phyloP scores from a whole-genome alignment of 2,797 vertebrate genomes.

The Triplophysa bombifrons region DNA sequence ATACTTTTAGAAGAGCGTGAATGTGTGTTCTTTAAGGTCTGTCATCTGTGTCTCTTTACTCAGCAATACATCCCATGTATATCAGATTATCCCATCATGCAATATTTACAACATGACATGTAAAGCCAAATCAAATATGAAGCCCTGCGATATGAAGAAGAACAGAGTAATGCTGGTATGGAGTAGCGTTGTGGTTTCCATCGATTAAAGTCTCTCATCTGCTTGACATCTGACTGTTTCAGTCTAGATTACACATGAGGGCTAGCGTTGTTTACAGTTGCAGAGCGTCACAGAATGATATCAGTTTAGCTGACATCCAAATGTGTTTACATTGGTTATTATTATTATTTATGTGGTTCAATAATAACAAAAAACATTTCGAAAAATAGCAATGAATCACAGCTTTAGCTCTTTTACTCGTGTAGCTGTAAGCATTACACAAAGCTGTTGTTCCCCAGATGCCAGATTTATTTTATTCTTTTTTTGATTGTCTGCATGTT shows the following conservation, averaged over 20 bases:
- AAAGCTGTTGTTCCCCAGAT: too few species aligned
- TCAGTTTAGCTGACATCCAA: too few species aligned
- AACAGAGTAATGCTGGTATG: neutral
- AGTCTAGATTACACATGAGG: neutral
- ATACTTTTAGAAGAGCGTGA: constrained; percentile 4
- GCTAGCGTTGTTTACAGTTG: too few species aligned
- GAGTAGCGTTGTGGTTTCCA: neutral
- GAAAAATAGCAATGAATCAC: too few species aligned
- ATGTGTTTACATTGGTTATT: too few species aligned
- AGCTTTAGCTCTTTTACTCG: too few species aligned
- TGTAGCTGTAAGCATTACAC: too few species aligned
- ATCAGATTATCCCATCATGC: constrained; percentile 4
- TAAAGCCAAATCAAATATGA: neutral
- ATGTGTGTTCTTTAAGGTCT: neutral
- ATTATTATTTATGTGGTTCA: too few species aligned
- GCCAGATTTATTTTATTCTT: too few species aligned
- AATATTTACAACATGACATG: neutral
- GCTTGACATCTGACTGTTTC: neutral
- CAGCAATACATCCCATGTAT: constrained; percentile 6
- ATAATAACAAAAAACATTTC: too few species aligned
- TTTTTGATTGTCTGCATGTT: too few species aligned
- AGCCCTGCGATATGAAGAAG: neutral
- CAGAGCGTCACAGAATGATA: too few species aligned
- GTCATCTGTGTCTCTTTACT: constrained; percentile 17
- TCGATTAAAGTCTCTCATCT: neutral